Percentiles rank a stretch among this genome's conserved stretches.
Evolutionary conservation across 2,888 invertebrate genomes (phyloP).

Genomic region (Oscheius myriophilus): DNA sequence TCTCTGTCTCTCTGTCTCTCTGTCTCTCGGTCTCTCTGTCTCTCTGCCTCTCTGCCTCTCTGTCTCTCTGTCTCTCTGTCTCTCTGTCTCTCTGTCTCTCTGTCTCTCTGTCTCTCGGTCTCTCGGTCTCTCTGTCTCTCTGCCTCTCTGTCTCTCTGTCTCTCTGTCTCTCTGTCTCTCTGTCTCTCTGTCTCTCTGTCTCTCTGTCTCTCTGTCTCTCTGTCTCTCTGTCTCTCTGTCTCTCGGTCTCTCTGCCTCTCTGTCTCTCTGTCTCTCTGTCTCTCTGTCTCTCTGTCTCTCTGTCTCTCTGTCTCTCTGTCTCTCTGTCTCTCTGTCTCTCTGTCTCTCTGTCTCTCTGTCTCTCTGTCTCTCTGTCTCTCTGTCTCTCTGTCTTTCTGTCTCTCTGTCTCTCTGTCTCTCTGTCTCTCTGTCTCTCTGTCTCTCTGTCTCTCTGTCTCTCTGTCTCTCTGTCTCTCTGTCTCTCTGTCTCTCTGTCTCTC

Average conservation of each 20-base stretch:
- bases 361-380: conserved; percentile 17
- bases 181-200: conserved; percentile 18
- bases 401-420: conserved; percentile 7
- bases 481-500: conserved; percentile 17
- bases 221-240: conserved; percentile 17
- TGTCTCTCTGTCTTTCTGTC: conserved; percentile 8
- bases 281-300: conserved; percentile 12
- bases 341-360: conserved; percentile 23
- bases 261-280: conserved; percentile 11
- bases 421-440: conserved; percentile 14
- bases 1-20: not conserved
- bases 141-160: conserved; percentile 6
- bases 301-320: conserved; percentile 3
- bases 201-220: conserved; percentile 11
- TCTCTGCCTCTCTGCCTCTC: conserved; percentile 3
- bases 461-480: conserved; percentile 19
- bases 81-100: not conserved
- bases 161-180: conserved; percentile 8
- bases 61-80: not conserved
- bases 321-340: conserved; percentile 7
- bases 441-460: conserved; percentile 6
- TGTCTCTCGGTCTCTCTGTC: not conserved
- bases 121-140: conserved; percentile 11
- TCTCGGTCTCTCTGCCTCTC: not conserved
- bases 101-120: not conserved